Evolutionary conservation across 2,888 invertebrate genomes (phyloP).

Genomic region (Formica aserva): DNA sequence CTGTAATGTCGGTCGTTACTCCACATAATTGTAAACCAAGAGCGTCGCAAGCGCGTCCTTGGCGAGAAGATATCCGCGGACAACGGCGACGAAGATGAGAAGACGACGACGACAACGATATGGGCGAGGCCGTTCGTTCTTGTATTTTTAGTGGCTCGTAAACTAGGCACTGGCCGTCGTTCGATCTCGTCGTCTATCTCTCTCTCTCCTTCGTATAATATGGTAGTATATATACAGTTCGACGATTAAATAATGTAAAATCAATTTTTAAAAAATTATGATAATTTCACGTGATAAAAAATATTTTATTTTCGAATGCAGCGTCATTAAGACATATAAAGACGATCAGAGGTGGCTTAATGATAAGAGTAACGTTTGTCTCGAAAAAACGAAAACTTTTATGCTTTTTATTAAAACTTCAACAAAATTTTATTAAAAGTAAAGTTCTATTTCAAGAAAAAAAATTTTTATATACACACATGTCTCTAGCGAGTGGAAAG

Average conservation of each 20-base stretch:
- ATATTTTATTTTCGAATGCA: background rate
- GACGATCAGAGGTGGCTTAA: background rate
- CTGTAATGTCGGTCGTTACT: constrained; percentile 33
- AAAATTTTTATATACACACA: background rate
- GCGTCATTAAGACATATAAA: background rate
- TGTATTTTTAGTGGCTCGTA: constrained; percentile 77
- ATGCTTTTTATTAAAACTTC: background rate
- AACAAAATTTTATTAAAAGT: background rate
- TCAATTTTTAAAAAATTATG: background rate
- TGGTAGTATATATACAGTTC: background rate
- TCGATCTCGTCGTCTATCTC: constrained; percentile 66
- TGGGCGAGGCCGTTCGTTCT: constrained; percentile 74
- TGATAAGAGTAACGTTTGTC: background rate
- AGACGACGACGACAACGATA: constrained; percentile 50
- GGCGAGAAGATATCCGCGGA: constrained; percentile 53
- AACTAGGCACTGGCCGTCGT: constrained; percentile 75
- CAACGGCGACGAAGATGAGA: constrained; percentile 45
- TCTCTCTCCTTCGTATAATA: constrained; percentile 59
- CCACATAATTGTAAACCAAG: constrained; percentile 44
- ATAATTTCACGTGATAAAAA: background rate
- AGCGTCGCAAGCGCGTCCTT: constrained; percentile 37
- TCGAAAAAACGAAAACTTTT: background rate
- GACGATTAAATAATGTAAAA: background rate
- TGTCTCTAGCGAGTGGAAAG: background rate
- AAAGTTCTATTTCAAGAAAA: background rate